Evolutionary conservation across 2,113 vertebrate species (phyloP).

Genomic region (Dissostichus mawsoni): DNA sequence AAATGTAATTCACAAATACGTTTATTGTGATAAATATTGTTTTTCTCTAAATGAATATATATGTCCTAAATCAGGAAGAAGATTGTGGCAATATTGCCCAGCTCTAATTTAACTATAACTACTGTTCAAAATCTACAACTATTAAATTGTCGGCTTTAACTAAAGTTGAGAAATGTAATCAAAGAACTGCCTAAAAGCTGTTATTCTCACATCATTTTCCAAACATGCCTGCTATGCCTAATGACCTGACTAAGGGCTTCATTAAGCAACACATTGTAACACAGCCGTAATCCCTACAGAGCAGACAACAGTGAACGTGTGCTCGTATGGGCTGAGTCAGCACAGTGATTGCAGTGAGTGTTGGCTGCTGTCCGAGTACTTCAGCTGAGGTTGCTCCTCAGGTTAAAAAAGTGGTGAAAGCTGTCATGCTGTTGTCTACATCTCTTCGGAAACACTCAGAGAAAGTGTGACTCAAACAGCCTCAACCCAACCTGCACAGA

Average conservation of each 20-base stretch:
- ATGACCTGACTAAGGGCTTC: conserved; percentile 24
- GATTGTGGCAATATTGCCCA: too few relatives aligned
- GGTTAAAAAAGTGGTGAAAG: conserved; percentile 51
- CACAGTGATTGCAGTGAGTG: conserved; percentile 25
- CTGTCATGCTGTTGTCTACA: conserved; percentile 36
- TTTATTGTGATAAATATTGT: too few relatives aligned
- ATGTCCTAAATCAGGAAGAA: too few relatives aligned
- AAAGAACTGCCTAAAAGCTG: neutral
- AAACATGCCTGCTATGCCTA: conserved; percentile 7
- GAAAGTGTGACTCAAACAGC: conserved; percentile 27
- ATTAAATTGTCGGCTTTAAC: conserved; percentile 1
- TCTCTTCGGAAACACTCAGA: conserved; percentile 29
- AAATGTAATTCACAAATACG: too few relatives aligned
- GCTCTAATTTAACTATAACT: too few relatives aligned
- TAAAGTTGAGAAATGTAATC: conserved; percentile 12
- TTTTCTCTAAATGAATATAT: too few relatives aligned
- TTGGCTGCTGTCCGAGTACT: conserved; percentile 51
- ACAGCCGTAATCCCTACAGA: neutral
- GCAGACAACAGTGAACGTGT: conserved; percentile 37
- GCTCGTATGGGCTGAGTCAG: conserved; percentile 56
- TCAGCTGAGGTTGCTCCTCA: conserved; percentile 47
- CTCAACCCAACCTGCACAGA: conserved; percentile 21
- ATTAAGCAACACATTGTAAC: conserved; percentile 39
- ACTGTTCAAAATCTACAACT: neutral
- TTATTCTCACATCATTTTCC: neutral